These are phyloP conservation scores for Chondrilla cf. caribensis DNA, from an alignment of 37 sponge, comb jelly and placozoan genomes.

Conservation along the genomic window DNA sequence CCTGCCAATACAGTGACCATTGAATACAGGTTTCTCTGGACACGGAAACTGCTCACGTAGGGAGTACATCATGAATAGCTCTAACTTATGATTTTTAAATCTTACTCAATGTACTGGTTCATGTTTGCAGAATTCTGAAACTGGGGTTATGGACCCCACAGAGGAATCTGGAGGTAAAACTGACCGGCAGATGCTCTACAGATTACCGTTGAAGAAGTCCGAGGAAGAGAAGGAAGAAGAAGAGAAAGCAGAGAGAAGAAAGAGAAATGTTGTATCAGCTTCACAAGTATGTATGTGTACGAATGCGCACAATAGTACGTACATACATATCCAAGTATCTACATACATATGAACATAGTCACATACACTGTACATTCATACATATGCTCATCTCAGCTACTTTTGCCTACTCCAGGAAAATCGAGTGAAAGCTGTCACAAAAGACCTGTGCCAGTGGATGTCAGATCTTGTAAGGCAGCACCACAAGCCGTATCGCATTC, in stretches of 20 bases:
- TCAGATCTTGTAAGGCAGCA: slow-evolving; percentile 49
- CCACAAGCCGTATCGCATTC: too few relatives aligned
- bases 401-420: slow-evolving; percentile 31
- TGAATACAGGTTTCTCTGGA: too few relatives aligned
- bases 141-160: too few relatives aligned
- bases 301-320: neutral
- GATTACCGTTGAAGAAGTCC: slow-evolving; percentile 53
- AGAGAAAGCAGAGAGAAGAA: slow-evolving; percentile 23
- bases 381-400: too few relatives aligned
- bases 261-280: slow-evolving; percentile 53
- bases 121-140: too few relatives aligned
- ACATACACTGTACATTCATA: neutral
- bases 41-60: too few relatives aligned
- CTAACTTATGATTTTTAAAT: too few relatives aligned
- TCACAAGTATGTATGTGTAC: slow-evolving; percentile 21
- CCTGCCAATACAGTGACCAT: too few relatives aligned
- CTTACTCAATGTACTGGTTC: too few relatives aligned
- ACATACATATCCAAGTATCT: neutral
- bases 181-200: too few relatives aligned
- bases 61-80: too few relatives aligned
- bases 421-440: slow-evolving; percentile 66
- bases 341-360: neutral
- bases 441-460: slow-evolving; percentile 68
- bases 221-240: slow-evolving; percentile 32
- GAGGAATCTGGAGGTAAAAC: too few relatives aligned